Evolutionary conservation across 1,140 invertebrate genomes (phyloP).

Genomic region (Drosophila punjabiensis): DNA sequence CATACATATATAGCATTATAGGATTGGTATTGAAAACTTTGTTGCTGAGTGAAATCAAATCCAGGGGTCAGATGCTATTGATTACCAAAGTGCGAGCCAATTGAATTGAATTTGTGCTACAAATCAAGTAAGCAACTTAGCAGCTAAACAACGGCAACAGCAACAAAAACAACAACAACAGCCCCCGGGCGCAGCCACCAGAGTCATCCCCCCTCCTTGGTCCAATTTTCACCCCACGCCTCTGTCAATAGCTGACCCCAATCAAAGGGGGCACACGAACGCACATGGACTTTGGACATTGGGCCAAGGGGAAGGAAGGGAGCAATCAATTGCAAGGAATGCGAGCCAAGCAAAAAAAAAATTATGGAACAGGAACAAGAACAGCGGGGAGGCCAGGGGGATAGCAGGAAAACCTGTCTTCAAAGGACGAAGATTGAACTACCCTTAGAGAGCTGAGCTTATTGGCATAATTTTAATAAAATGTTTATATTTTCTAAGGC

Average conservation of each 20-base stretch:
- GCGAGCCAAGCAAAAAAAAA: constrained; percentile 53
- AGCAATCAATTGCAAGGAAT: constrained; percentile 82
- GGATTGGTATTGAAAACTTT: constrained; percentile 59
- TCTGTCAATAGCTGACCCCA: constrained; percentile 72
- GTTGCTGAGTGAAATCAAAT: constrained; percentile 72
- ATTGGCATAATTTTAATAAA: constrained; percentile 24
- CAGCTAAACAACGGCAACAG: constrained; percentile 72
- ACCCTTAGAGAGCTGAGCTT: constrained; percentile 13
- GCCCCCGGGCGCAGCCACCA: constrained; percentile 21
- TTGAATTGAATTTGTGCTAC: constrained; percentile 83
- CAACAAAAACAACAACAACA: constrained; percentile 36
- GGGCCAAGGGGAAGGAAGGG: constrained; percentile 30
- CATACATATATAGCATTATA: background rate
- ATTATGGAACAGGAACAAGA: background rate
- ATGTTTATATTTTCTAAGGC: background rate
- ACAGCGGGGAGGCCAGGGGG: background rate
- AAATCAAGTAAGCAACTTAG: constrained; percentile 83
- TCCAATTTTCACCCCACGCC: constrained; percentile 5
- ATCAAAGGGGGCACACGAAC: constrained; percentile 56
- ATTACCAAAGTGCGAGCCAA: constrained; percentile 69
- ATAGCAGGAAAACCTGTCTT: constrained; percentile 2
- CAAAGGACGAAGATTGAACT: constrained; percentile 34
- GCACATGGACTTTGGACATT: constrained; percentile 16
- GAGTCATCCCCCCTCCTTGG: constrained; percentile 3
- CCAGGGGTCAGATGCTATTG: constrained; percentile 57